Base-by-base conservation (phyloP, 2,888 invertebrate genomes). In the Argynnis bischoffii region DNA sequence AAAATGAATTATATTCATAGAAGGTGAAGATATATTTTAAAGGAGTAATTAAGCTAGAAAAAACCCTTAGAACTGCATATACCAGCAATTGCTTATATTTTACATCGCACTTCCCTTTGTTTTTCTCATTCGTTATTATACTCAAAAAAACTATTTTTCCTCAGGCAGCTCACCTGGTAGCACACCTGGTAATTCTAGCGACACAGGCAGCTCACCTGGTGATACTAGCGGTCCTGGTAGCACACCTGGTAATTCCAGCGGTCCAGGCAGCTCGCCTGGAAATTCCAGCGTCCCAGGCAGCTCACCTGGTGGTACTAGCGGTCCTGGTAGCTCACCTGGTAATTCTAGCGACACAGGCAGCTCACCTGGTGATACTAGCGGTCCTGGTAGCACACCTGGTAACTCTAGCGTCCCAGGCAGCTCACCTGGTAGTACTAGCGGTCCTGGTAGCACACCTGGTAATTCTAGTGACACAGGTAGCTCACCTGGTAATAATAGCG, bases 371-470 rank as follows among this genome's bases (percentile, higher is more conserved):
- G 53, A 16, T 1, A n/a, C n/a, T n/a, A n/a, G n/a, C n/a, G n/a
- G n/a, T n/a, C n/a, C n/a, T n/a, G n/a, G n/a, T n/a, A n/a, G n/a
- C n/a, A n/a, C n/a, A n/a, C n/a, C n/a, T n/a, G n/a, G n/a, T n/a
- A n/a, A n/a, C n/a, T n/a, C n/a, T n/a, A 18, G 18, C 18, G 2
- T 18, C 18, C 18, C 18, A 18, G 2, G 18, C 18, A 18, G 18
- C 18, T 48, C 65, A 0, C 64, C 64, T 0, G 14, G 50, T 14
- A 51, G 46, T 13, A 47, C 68, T 11, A 56, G 18, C 6, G 41
- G 16, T 8, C 46, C 56, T 21, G 53, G 53, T 3, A 54, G 63
- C 3, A 55, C 64, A 6, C 21, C 63, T 5, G 46, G 64, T 18
- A 48, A 46, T 1, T 41, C 64, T 0, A 53, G 41, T 5, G 18